Evolutionary conservation across 2,113 vertebrate genomes (phyloP), one percentile per base, ranked within the genome.

Genomic region (Oryzias javanicus): DNA sequence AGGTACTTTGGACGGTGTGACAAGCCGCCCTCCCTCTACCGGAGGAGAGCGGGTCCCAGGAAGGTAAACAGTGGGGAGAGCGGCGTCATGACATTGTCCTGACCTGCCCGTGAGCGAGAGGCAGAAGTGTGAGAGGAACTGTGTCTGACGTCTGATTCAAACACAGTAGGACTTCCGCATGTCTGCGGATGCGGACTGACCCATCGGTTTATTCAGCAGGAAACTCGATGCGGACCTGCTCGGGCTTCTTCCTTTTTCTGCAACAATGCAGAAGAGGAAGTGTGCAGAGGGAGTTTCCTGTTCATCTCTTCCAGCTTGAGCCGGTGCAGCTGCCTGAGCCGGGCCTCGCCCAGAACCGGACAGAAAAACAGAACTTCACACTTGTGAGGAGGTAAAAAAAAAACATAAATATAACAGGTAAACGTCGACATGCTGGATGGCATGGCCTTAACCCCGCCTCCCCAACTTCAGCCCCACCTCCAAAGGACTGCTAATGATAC

Each of bases 231-330:
- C 76, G 76, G 82, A 88, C 80, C 77, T 81, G 82, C 78, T 78
- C 80, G 79, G 72, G 55, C 27, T 64, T 85, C 87, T 88, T 89
- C 86, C 88, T 86, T 87, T 83, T 88, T 86, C 69, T 85, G 63
- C 72, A 74, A 83, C 86, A 89, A 89, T 86, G 76, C 58, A 67
- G 77, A 87, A 86, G 79, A 71, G 84, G 87, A 90, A 90, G 87
- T 71, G 70, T 29, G 62, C 70, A 19, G 64, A 65, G 79, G 72
- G 85, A 60, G 71, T 74, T 88, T 85, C 84, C 86, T 84, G 80
- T 49, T 22, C 42, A 18, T 44, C 61, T 71, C 56, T 55, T 70
- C 77, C 69, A 67, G 47, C 61, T 40, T 54, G 47, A 46, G 56
- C 55, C 60, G 40, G 50, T 7, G 42, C 68, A 41, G 50, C 49